Conservation (phyloP, 2,888 invertebrate genomes). For the Drosophila rubida region DNA sequence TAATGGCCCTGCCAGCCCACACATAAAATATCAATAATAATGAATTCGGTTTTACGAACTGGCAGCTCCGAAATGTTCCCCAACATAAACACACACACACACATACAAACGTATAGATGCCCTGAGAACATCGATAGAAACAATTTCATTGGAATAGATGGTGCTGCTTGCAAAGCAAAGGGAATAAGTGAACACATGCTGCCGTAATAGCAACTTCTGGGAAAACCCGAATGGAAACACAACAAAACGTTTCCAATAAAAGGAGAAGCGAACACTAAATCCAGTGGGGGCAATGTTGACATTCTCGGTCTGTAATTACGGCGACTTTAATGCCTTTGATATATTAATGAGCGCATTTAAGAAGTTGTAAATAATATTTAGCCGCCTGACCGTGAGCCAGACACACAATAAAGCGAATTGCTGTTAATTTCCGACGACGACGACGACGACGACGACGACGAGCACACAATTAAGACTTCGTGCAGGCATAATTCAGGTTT, state of each 20-base stretch:
- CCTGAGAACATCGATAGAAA: constrained; percentile 23
- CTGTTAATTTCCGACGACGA: constrained; percentile 33
- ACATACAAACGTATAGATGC: not conserved
- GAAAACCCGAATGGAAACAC: constrained; percentile 28
- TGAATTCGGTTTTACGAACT: constrained; percentile 29
- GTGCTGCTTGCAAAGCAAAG: constrained; percentile 4
- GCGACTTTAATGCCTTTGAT: constrained; percentile 40
- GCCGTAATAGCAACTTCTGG: constrained; percentile 26
- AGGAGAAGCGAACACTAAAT: not conserved
- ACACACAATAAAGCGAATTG: constrained; percentile 35
- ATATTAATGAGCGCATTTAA: constrained; percentile 50
- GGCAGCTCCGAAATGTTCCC: constrained; percentile 26
- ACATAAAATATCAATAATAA: constrained; percentile 56
- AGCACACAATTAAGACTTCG: constrained; percentile 43
- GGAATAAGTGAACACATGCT: constrained; percentile 23
- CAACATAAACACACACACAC: constrained; percentile 6
- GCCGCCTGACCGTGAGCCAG: constrained; percentile 12
- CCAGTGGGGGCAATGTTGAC: constrained; percentile 35
- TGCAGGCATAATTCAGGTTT: constrained; percentile 20
- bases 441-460: too few relatives aligned
- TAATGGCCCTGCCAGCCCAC: constrained; percentile 37
- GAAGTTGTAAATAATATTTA: constrained; percentile 54
- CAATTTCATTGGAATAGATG: constrained; percentile 41
- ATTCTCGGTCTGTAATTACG: constrained; percentile 32
- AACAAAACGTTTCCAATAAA: constrained; percentile 23